These are phyloP conservation scores for Drosophila grimshawi DNA, from an alignment of 1,140 invertebrate genomes.

Conservation along the genomic window DNA sequence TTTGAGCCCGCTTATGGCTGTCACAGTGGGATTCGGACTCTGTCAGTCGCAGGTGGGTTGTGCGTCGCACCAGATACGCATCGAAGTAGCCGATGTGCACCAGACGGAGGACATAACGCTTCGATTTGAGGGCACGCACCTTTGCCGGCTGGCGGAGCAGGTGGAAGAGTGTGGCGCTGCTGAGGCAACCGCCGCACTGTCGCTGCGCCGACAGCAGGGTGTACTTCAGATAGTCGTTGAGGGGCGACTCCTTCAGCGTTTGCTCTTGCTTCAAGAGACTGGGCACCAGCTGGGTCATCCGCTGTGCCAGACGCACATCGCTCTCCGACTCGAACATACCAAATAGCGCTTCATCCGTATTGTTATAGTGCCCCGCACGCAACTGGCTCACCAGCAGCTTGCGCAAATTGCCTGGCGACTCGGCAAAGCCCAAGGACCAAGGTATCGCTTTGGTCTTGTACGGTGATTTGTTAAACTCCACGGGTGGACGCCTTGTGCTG, in stretches of 20 bases:
- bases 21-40: constrained; percentile 8
- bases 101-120: constrained; percentile 88
- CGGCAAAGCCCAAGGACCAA: constrained; percentile 93
- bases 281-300: constrained; percentile 90
- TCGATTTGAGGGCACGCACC: constrained; percentile 79
- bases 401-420: constrained; percentile 90
- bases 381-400: constrained; percentile 91
- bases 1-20: constrained; percentile 9
- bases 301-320: constrained; percentile 85
- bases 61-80: constrained; percentile 87
- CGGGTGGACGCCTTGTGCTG: constrained; percentile 74
- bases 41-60: constrained; percentile 59
- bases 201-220: constrained; percentile 91
- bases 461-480: constrained; percentile 63
- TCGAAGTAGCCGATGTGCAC: constrained; percentile 90
- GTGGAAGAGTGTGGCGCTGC: constrained; percentile 90
- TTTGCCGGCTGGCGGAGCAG: constrained; percentile 86
- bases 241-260: constrained; percentile 91
- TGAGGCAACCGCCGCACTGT: constrained; percentile 89
- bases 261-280: constrained; percentile 91
- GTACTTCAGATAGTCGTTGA: constrained; percentile 92
- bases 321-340: constrained; percentile 92
- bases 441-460: constrained; percentile 87
- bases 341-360: constrained; percentile 90
- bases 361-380: constrained; percentile 88